phyloP scores from a whole-genome alignment of 2,797 vertebrate genomes.

The Brachyalestes nurse region DNA sequence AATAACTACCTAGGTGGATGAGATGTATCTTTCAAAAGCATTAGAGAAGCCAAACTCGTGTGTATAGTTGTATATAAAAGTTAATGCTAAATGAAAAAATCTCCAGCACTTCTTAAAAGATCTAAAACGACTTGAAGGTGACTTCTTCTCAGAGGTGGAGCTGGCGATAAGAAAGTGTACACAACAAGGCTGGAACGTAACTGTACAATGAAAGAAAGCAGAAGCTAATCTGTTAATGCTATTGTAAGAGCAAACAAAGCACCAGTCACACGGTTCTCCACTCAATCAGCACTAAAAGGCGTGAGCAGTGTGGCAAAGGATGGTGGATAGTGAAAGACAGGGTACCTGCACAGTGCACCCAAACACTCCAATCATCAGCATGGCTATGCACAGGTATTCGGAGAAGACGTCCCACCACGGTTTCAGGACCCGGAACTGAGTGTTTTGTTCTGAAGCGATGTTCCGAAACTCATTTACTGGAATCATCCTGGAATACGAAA shows the following conservation, averaged over 20 bases:
- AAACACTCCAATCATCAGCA: constrained; percentile 94
- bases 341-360: constrained; percentile 91
- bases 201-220: not conserved
- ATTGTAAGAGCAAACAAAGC: constrained; percentile 18
- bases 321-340: constrained; percentile 23
- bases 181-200: not conserved
- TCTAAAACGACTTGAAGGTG: not conserved
- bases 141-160: not conserved
- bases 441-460: constrained; percentile 81
- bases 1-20: not conserved
- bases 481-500: constrained; percentile 82
- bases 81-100: no score
- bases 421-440: constrained; percentile 87
- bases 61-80: not conserved
- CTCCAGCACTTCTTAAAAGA: not conserved
- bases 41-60: not conserved
- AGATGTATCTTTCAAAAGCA: not conserved
- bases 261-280: not conserved
- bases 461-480: constrained; percentile 89
- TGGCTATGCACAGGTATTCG: constrained; percentile 87
- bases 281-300: not conserved
- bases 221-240: constrained; percentile 1
- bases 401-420: constrained; percentile 95
- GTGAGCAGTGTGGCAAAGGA: not conserved
- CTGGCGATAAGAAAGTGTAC: constrained; percentile 29